Percentiles rank a stretch among this genome's conserved stretches.
Conservation (phyloP, 2,113 vertebrate species). For the Elgaria multicarinata region DNA sequence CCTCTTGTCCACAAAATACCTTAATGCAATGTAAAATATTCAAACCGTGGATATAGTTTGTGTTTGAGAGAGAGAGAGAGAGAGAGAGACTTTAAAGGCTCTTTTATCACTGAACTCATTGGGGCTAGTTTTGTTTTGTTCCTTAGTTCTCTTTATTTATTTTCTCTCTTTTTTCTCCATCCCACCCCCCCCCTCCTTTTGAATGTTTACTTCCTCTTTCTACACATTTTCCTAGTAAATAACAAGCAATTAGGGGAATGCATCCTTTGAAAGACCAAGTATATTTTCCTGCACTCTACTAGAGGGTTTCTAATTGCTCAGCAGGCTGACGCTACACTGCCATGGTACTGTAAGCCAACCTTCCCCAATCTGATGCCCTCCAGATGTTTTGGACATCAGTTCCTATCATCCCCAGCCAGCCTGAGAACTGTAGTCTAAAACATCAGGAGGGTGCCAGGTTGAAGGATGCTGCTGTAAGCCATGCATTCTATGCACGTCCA, state of each 20-base stretch:
- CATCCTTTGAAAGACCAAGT: neutral
- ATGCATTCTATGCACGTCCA: neutral
- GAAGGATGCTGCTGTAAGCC: too few relatives aligned
- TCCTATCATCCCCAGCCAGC: too few relatives aligned
- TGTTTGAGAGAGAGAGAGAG: conserved; percentile 48
- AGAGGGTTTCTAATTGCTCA: neutral
- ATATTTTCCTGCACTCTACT: neutral
- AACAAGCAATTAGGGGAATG: neutral
- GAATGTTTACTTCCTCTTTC: conserved; percentile 26
- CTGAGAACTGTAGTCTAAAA: too few relatives aligned
- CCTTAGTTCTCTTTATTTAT: conserved; percentile 10
- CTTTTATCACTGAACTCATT: conserved; percentile 36
- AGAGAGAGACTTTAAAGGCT: conserved; percentile 47
- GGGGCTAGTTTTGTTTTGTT: conserved; percentile 25
- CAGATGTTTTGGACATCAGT: too few relatives aligned
- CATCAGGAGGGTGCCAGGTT: too few relatives aligned
- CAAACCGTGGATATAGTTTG: conserved; percentile 46
- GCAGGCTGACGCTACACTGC: neutral
- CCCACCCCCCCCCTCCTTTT: neutral
- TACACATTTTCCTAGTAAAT: neutral
- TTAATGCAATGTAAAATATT: conserved; percentile 46
- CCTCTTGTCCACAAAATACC: conserved; percentile 46
- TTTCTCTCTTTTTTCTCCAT: neutral
- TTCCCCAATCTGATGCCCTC: too few relatives aligned
- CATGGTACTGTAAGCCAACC: too few relatives aligned